Evolutionary conservation across 2,888 invertebrate species (phyloP).

Genomic region (Coremacera marginata): DNA sequence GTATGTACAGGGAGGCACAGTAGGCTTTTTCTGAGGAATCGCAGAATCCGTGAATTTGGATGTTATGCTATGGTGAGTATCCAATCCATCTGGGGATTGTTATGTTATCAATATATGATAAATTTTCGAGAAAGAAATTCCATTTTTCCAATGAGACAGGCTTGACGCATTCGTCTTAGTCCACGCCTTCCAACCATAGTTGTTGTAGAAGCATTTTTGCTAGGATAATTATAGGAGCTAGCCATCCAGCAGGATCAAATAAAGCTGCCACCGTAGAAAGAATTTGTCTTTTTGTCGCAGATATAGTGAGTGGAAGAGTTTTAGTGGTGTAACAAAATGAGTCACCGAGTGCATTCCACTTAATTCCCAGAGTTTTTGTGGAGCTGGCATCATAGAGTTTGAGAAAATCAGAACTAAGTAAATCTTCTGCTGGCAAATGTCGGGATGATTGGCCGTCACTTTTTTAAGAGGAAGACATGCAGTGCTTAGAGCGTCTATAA

Average conservation of each 20-base stretch:
- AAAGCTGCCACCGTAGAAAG: constrained; percentile 16
- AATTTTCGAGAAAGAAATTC: neutral
- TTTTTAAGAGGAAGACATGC: constrained; percentile 14
- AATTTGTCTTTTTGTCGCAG: constrained; percentile 24
- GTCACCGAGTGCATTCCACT: constrained; percentile 32
- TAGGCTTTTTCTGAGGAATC: constrained; percentile 19
- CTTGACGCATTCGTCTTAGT: constrained; percentile 32
- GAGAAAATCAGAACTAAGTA: constrained; percentile 17
- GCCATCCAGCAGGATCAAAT: constrained; percentile 35
- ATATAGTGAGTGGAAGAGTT: neutral
- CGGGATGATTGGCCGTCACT: neutral
- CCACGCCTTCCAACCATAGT: constrained; percentile 34
- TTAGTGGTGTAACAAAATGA: constrained; percentile 7
- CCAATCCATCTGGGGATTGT: constrained; percentile 33
- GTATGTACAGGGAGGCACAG: neutral
- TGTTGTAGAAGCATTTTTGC: constrained; percentile 39
- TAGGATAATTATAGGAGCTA: constrained; percentile 29
- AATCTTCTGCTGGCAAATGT: neutral
- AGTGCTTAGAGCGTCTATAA: neutral
- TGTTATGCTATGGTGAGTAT: neutral
- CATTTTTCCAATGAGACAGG: neutral
- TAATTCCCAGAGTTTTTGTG: constrained; percentile 29
- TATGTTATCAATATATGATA: neutral
- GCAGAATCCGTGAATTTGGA: constrained; percentile 35
- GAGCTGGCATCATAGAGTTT: constrained; percentile 18